These are phyloP conservation scores for Ormyrus rosae DNA, from an alignment of 2,888 invertebrate genomes.

Conservation along the genomic window DNA sequence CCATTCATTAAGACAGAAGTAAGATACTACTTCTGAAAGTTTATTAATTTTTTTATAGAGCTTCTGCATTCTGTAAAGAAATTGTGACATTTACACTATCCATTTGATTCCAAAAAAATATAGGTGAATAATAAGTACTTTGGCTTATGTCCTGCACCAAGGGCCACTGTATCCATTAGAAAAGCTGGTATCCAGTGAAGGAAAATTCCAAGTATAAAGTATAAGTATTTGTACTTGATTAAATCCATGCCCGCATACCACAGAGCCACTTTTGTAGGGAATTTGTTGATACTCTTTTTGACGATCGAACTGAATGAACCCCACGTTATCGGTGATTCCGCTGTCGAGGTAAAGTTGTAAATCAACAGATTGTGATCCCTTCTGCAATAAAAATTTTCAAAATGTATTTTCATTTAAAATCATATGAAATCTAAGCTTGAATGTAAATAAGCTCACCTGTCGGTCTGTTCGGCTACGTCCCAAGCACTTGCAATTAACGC, in stretches of 20 bases:
- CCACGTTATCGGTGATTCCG: slow-evolving; percentile 88
- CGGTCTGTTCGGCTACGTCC: slow-evolving; percentile 74
- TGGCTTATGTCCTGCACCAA: no score
- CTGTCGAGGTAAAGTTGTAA: slow-evolving; percentile 90
- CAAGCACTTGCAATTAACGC: slow-evolving; percentile 82
- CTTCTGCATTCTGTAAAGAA: no score
- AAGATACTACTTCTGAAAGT: slow-evolving; percentile 83
- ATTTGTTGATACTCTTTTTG: slow-evolving; percentile 76
- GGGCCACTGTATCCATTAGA: no score
- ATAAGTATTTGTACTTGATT: background rate
- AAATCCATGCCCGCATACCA: background rate
- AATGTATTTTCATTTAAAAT: background rate
- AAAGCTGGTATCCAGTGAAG: slow-evolving; percentile 82
- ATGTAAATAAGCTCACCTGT: slow-evolving; percentile 57
- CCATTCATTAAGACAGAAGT: slow-evolving; percentile 86
- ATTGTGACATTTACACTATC: no score
- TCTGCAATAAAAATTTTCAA: slow-evolving; percentile 35
- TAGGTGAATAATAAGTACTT: no score
- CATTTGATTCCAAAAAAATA: no score
- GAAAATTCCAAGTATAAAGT: slow-evolving; percentile 69
- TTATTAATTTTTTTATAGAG: slow-evolving; percentile 77
- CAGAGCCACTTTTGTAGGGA: slow-evolving; percentile 68
- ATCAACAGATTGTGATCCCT: slow-evolving; percentile 77
- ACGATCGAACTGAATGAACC: slow-evolving; percentile 79
- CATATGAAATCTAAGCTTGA: background rate